A percentile compares a stretch with the other conserved stretches of the same genome.
Evolutionary conservation across 1,140 invertebrate species (phyloP).

Genomic region (Drosophila obscura): DNA sequence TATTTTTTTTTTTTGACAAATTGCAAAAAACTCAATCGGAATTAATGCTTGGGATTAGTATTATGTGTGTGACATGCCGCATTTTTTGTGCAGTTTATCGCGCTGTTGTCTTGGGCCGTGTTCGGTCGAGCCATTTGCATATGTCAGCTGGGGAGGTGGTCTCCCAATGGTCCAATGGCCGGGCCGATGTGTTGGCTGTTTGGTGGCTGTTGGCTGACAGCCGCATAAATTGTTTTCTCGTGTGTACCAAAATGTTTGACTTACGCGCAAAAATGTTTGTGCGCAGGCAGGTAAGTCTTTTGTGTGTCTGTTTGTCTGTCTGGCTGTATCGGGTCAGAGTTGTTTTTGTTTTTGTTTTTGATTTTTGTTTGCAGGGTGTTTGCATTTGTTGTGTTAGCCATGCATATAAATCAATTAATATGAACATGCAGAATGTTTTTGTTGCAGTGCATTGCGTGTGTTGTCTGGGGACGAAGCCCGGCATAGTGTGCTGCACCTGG

Average conservation of each 20-base stretch:
- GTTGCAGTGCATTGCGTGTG: slow-evolving; percentile 34
- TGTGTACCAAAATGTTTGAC: slow-evolving; percentile 79
- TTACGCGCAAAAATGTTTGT: slow-evolving; percentile 72
- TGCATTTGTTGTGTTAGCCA: slow-evolving; percentile 30
- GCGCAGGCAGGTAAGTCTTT: slow-evolving; percentile 56
- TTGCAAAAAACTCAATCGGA: slow-evolving; percentile 31
- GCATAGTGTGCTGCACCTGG: slow-evolving; percentile 1
- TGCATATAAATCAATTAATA: slow-evolving; percentile 78
- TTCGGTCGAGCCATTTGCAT: slow-evolving; percentile 57
- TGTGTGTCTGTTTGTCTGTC: slow-evolving; percentile 36
- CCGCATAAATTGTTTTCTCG: slow-evolving; percentile 78
- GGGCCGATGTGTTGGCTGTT: slow-evolving; percentile 21
- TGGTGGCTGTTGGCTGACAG: slow-evolving; percentile 51
- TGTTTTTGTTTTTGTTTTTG: slow-evolving; percentile 9
- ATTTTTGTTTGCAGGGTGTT: not conserved
- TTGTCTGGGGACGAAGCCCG: slow-evolving; percentile 1
- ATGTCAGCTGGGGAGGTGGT: slow-evolving; percentile 68
- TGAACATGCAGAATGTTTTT: slow-evolving; percentile 54
- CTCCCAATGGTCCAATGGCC: not conserved
- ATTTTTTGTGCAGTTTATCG: slow-evolving; percentile 41
- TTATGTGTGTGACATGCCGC: slow-evolving; percentile 14
- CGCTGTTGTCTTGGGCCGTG: slow-evolving; percentile 34
- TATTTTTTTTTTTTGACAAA: slow-evolving; percentile 19
- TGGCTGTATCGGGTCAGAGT: slow-evolving; percentile 28
- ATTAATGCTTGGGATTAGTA: slow-evolving; percentile 25